Conservation (phyloP, 2,797 vertebrate genomes). For the Crenuchus spilurus region DNA sequence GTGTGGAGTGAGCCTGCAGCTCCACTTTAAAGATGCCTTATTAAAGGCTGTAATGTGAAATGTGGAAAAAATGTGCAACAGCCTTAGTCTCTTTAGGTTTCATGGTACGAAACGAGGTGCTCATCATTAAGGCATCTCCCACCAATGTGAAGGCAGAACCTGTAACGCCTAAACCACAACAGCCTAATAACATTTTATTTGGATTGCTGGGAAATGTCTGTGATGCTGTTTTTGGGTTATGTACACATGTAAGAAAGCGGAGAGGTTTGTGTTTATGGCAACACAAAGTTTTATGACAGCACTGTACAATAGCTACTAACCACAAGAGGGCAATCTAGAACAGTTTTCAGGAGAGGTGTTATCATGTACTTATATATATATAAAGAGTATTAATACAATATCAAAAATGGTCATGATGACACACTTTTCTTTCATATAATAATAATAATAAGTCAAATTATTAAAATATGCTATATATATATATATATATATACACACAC, state of each 20-base stretch:
- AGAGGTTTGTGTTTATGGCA: not conserved
- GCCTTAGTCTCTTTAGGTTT: constrained; percentile 59
- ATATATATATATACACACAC: too few species aligned
- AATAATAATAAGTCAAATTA: too few species aligned
- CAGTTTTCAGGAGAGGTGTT: too few species aligned
- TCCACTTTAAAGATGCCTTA: constrained; percentile 63
- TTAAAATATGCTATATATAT: too few species aligned
- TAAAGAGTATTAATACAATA: too few species aligned
- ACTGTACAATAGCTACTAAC: not conserved
- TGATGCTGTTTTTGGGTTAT: constrained; percentile 20
- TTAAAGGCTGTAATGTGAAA: constrained; percentile 61
- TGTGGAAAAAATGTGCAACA: constrained; percentile 57
- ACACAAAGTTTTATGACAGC: too few species aligned
- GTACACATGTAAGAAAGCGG: constrained; percentile 7
- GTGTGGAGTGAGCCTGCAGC: constrained; percentile 67
- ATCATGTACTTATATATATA: too few species aligned
- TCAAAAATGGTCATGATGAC: too few species aligned
- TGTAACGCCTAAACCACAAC: not conserved
- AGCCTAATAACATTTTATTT: not conserved
- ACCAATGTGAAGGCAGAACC: not conserved
- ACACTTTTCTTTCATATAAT: too few species aligned
- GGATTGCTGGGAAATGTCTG: not conserved
- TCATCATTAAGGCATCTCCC: not conserved
- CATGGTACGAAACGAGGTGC: constrained; percentile 41
- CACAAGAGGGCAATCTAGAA: constrained; percentile 30